Evolutionary conservation across 2,113 vertebrate species (phyloP).

Genomic region (Thymallus thymallus): DNA sequence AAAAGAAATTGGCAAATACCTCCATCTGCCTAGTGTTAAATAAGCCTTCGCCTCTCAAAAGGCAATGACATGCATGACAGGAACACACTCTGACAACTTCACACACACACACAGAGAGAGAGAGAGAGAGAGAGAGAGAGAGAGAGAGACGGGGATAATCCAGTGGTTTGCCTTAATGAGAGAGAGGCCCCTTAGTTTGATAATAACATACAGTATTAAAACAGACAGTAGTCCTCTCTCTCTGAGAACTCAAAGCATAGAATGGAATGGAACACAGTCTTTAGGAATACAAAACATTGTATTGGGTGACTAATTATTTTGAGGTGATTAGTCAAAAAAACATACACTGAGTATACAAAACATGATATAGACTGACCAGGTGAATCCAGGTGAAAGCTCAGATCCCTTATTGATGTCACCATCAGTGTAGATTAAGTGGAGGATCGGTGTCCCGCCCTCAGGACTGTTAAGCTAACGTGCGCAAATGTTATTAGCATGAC

Average conservation of each 20-base stretch:
- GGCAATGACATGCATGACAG: conserved; percentile 4
- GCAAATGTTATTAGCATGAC: no score
- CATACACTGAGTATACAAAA: no score
- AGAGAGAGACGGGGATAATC: not conserved
- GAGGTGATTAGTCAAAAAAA: no score
- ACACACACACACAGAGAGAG: not conserved
- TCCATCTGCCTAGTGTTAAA: conserved; percentile 17
- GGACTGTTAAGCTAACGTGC: no score
- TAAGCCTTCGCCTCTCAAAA: conserved; percentile 18
- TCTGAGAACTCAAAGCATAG: not conserved
- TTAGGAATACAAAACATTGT: not conserved
- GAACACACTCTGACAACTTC: conserved; percentile 7
- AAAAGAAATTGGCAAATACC: not conserved
- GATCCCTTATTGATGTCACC: no score
- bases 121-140: not conserved
- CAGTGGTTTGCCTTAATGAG: not conserved
- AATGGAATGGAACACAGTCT: not conserved
- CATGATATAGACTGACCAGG: no score
- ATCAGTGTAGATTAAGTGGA: no score
- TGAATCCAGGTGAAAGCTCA: no score
- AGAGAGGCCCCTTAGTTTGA: no score
- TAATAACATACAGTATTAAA: not conserved
- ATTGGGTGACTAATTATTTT: not conserved
- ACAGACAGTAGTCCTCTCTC: not conserved
- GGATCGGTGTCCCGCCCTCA: no score